Evolutionary conservation across 35 echinoderm and acorn worm genomes (phyloP), one percentile per base, ranked within the genome.

Genomic region (Ptychodera flava): DNA sequence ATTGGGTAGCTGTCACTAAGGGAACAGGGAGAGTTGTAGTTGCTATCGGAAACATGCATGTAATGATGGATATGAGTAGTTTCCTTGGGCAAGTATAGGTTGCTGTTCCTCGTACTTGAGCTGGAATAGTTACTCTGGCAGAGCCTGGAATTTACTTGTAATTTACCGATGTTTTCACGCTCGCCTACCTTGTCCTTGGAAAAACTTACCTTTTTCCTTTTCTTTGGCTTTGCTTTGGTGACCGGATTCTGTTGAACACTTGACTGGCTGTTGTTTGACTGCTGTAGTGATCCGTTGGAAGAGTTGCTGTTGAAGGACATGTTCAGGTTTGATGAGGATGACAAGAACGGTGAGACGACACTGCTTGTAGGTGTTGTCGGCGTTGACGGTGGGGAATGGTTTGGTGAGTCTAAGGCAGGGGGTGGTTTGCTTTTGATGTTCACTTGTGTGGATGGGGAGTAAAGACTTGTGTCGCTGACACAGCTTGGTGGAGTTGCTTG

Each of bases 401-500:
- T 64, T 64, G 45, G 45, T 12, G 45, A 64, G 22, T 22, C 45
- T 64, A 22, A 22, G 6, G 6, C 6, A 12, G 15, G 33, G 32
- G 1, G 32, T 37, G 82, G 34, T 28, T 12, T 83, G 35, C 0
- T 34, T 34, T 82, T 14, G 1, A 16, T 34, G 12, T 16, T 36
- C 35, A 14, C 35, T 81, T 1, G 31, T 36, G 82, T 83, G 1
- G 12, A n/a, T 37, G 34, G 34, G 35, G 34, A 31, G 30, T 10
- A 30, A 6, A 28, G 28, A 83, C 31, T 10, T 0, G 1, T 83
- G 82, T 83, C 82, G 79, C 91, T 99, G 32, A 90, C 36, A 85
- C 78, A 92, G 0, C 88, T 87, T 16, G 96, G 93, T 37, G 92
- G 90, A 76, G 89, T 89, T 27, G 88, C 84, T 85, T 99, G 91